Percentiles rank a stretch among this genome's conserved stretches.
These are phyloP conservation scores for Meandrina meandrites DNA, from an alignment of 92 coral and sea anemone species.

Conservation along the genomic window DNA sequence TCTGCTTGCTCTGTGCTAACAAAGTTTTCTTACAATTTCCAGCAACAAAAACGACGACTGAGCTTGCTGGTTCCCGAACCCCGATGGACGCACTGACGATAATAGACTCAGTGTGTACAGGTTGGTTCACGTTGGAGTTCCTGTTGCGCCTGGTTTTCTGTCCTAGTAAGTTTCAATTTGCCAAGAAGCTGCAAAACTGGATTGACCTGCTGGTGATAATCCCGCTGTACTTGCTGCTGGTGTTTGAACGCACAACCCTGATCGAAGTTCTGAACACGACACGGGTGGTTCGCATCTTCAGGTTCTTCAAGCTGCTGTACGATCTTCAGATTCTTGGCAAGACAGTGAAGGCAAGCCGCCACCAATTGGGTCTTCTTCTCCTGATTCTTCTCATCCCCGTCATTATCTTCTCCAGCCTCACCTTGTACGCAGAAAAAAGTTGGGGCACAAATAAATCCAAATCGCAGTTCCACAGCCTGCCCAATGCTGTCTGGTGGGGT, in stretches of 20 bases:
- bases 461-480: constrained; percentile 76
- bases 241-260: constrained; percentile 58
- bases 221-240: constrained; percentile 86
- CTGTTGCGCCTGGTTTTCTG: constrained; percentile 84
- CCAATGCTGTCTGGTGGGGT: constrained; percentile 98
- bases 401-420: constrained; percentile 86
- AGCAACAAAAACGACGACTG: constrained; percentile 23
- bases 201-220: constrained; percentile 86
- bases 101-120: constrained; percentile 88
- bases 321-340: constrained; percentile 94
- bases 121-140: constrained; percentile 94
- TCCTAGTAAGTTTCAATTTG: constrained; percentile 81
- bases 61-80: constrained; percentile 48
- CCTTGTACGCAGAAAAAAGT: constrained; percentile 70
- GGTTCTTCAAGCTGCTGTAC: constrained; percentile 91
- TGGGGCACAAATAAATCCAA: constrained; percentile 53
- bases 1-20: too few relatives aligned
- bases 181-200: constrained; percentile 85
- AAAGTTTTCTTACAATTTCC: neutral
- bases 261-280: constrained; percentile 83
- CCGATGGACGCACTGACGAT: constrained; percentile 73
- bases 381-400: constrained; percentile 91
- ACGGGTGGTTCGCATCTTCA: constrained; percentile 84
- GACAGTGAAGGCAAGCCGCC: constrained; percentile 94
- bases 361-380: constrained; percentile 78